A percentile compares a stretch with the other conserved stretches of the same genome.
Evolutionary conservation across 1,140 invertebrate genomes (phyloP).

Genomic region (Rhagoletis pomonella): DNA sequence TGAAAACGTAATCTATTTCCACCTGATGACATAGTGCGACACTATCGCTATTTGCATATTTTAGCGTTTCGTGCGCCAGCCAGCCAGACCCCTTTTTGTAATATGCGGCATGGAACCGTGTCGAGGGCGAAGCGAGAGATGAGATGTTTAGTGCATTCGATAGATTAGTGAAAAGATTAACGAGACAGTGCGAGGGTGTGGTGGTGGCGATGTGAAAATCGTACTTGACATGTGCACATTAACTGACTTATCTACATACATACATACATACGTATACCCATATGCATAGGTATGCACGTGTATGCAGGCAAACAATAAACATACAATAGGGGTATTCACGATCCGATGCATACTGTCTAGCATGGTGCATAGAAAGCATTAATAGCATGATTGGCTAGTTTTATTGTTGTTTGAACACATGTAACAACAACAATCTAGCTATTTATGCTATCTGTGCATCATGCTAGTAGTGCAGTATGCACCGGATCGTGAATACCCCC

Average conservation of each 20-base stretch:
- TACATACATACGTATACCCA: background rate
- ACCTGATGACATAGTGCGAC: conserved; percentile 51
- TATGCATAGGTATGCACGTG: background rate
- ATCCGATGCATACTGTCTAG: too few relatives aligned
- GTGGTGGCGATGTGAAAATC: conserved; percentile 22
- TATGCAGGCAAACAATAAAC: background rate
- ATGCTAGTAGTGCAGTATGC: too few relatives aligned
- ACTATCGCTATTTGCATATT: conserved; percentile 51
- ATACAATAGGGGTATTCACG: too few relatives aligned
- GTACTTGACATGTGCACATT: conserved; percentile 44
- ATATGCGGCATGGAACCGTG: background rate
- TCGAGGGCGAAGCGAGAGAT: background rate
- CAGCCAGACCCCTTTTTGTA: conserved; percentile 37
- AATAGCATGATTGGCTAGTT: too few relatives aligned
- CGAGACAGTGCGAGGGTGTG: conserved; percentile 27
- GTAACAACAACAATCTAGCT: too few relatives aligned
- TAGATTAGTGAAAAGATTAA: conserved; percentile 48
- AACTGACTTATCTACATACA: background rate
- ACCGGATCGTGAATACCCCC: too few relatives aligned
- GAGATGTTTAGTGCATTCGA: conserved; percentile 24
- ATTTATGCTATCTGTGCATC: too few relatives aligned
- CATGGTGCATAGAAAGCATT: too few relatives aligned
- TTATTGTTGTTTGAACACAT: too few relatives aligned
- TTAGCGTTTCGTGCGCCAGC: conserved; percentile 23
- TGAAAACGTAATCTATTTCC: conserved; percentile 39